Percentiles rank a stretch among this genome's conserved stretches.
phyloP scores from a whole-genome alignment of 2,888 invertebrate species.

The Standfussiana lucernea region DNA sequence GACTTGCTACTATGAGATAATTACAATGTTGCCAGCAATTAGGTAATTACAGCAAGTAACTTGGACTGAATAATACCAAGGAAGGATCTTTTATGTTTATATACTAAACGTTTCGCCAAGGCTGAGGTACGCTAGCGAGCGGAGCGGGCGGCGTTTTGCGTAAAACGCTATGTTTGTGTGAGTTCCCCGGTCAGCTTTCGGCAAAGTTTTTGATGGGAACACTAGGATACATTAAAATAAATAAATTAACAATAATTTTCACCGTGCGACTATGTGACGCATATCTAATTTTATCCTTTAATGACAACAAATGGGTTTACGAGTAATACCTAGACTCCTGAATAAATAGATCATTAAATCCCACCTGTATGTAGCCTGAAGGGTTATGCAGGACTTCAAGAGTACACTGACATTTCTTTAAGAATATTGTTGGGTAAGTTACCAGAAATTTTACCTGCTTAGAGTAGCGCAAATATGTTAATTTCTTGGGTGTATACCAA shows the following conservation, averaged over 20 bases:
- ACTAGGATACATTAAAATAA: neutral
- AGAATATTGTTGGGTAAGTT: neutral
- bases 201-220: neutral
- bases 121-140: conserved; percentile 37
- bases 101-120: conserved; percentile 38
- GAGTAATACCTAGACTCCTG: neutral
- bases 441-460: neutral
- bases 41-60: conserved; percentile 40
- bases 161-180: conserved; percentile 28
- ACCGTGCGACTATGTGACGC: neutral
- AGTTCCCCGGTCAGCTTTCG: neutral
- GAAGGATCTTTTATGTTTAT: conserved; percentile 57
- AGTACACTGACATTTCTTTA: neutral
- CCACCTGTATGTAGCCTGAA: neutral
- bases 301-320: neutral
- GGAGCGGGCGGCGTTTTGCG: conserved; percentile 13
- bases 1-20: neutral
- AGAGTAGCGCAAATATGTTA: conserved; percentile 6
- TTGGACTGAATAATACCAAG: conserved; percentile 45
- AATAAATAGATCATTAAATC: neutral
- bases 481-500: conserved; percentile 27
- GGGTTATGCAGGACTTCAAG: neutral
- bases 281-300: neutral
- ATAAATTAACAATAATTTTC: no score
- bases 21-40: conserved; percentile 18